phyloP scores from a whole-genome alignment of 2,888 invertebrate species.

The Epiblema foenella region DNA sequence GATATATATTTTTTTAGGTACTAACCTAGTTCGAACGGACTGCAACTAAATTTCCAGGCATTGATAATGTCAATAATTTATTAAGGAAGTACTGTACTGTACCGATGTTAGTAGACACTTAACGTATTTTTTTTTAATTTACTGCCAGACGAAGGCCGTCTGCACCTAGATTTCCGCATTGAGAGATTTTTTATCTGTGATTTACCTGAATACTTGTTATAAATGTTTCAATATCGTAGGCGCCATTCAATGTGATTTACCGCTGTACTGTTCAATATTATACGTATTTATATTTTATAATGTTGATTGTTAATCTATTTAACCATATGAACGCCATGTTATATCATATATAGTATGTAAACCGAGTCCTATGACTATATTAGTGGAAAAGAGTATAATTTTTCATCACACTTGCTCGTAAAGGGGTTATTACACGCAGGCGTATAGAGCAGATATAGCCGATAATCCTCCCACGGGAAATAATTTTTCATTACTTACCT shows the following conservation, averaged over 20 bases:
- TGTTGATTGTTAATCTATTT: constrained; percentile 17
- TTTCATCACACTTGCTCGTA: too few relatives aligned
- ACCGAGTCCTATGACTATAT: background rate
- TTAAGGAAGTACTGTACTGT: constrained; percentile 13
- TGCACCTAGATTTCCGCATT: constrained; percentile 25
- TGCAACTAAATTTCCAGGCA: background rate
- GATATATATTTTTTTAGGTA: too few relatives aligned
- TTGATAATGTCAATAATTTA: background rate
- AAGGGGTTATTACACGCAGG: too few relatives aligned
- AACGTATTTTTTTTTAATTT: constrained; percentile 15
- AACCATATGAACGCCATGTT: background rate
- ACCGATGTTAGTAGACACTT: background rate
- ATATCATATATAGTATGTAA: background rate
- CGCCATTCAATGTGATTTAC: background rate
- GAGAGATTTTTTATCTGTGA: constrained; percentile 45
- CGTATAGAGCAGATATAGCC: too few relatives aligned
- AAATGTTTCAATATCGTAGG: constrained; percentile 1
- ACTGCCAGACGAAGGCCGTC: background rate
- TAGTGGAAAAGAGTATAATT: background rate
- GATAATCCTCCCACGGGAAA: too few relatives aligned
- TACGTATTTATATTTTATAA: constrained; percentile 22
- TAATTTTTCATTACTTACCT: too few relatives aligned
- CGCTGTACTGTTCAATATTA: constrained; percentile 9
- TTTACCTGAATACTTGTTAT: constrained; percentile 37
- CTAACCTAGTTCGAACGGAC: background rate